phyloP scores from a whole-genome alignment of 2,113 vertebrate species.

The Corythornis cristatus region DNA sequence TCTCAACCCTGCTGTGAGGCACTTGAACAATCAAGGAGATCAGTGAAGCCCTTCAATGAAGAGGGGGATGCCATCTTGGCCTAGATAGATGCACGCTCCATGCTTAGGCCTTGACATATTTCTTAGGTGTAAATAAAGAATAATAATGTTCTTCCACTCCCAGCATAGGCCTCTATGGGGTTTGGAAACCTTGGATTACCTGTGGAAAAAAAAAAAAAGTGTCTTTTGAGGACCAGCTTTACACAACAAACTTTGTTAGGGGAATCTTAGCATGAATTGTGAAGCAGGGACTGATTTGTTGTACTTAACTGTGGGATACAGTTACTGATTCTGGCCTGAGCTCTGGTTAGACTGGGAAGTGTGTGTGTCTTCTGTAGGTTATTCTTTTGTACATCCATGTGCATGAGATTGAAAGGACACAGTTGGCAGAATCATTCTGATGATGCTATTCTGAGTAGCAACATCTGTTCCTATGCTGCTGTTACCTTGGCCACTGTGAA shows the following conservation, averaged over 20 bases:
- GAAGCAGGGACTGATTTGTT: not conserved
- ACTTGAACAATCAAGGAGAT: not conserved
- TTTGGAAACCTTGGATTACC: not conserved
- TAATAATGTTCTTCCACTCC: not conserved
- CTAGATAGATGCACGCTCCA: not conserved
- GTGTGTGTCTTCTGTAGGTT: not conserved
- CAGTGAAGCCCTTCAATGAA: not conserved
- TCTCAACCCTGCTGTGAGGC: not conserved
- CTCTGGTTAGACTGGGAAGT: not conserved
- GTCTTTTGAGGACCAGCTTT: not conserved
- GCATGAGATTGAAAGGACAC: not conserved
- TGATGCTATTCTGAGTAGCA: constrained; percentile 31
- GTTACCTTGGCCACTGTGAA: constrained; percentile 48
- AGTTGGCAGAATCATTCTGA: not conserved
- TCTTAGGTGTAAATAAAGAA: not conserved
- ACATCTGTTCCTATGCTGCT: constrained; percentile 48
- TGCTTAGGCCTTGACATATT: not conserved
- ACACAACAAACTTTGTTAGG: not conserved
- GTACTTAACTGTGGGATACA: not conserved
- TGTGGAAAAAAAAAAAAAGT: not conserved
- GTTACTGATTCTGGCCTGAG: not conserved
- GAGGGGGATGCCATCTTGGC: not conserved
- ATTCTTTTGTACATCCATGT: not conserved
- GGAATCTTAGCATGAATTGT: not conserved
- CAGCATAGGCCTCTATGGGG: accelerated